A percentile compares a stretch with the other conserved stretches of the same genome.
Conservation (phyloP, 2,888 invertebrate species). For the Pseudanteris insignis region DNA sequence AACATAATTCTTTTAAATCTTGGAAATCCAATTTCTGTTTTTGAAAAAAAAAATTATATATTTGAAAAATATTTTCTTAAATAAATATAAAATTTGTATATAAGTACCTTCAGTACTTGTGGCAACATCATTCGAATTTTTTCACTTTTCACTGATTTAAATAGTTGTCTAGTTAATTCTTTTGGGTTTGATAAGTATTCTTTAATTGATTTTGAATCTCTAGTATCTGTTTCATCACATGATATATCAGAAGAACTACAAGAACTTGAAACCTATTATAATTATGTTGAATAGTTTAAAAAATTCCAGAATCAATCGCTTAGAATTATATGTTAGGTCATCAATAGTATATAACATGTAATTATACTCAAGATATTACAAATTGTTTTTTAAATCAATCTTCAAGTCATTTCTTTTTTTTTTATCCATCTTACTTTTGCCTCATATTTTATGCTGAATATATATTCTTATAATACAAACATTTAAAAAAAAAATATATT, state of each 20-base stretch:
- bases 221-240: constrained; percentile 58
- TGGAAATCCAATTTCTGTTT: constrained; percentile 59
- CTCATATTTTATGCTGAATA: no score
- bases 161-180: constrained; percentile 60
- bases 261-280: constrained; percentile 32
- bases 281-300: no score
- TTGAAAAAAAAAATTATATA: no score
- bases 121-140: constrained; percentile 65
- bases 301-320: no score
- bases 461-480: no score
- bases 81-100: background rate
- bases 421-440: no score
- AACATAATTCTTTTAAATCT: constrained; percentile 62
- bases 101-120: constrained; percentile 58
- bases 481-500: no score
- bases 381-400: no score
- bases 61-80: no score
- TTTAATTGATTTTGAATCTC: constrained; percentile 61
- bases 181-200: constrained; percentile 59
- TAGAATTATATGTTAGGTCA: no score
- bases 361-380: background rate
- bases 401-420: no score
- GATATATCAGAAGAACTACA: constrained; percentile 55
- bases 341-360: no score
- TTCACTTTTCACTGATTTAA: constrained; percentile 62